Evolutionary conservation across 1,140 invertebrate species (phyloP).

Genomic region (Vanessa tameamea): DNA sequence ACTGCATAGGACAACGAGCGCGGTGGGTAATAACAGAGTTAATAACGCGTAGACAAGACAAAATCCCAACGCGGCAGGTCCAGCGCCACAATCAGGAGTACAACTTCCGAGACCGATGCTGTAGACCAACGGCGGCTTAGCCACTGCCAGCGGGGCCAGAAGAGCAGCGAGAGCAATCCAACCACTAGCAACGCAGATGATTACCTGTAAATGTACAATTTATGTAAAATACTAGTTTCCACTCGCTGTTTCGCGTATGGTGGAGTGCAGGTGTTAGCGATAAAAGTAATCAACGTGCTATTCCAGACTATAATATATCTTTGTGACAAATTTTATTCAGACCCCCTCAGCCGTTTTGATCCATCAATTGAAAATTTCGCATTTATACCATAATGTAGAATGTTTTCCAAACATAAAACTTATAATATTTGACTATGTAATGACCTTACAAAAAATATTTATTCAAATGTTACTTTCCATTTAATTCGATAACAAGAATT

Average conservation of each 20-base stretch:
- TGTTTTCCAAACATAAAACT: neutral
- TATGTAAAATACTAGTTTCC: no score
- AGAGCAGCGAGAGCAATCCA: constrained; percentile 80
- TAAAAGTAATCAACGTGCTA: no score
- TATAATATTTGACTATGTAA: neutral
- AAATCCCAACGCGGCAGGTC: constrained; percentile 82
- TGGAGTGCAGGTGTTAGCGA: no score
- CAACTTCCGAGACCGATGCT: constrained; percentile 82
- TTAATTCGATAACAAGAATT: no score
- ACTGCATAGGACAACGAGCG: constrained; percentile 87
- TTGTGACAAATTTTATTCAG: no score
- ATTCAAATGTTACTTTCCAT: no score
- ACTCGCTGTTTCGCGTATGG: no score
- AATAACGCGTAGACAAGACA: constrained; percentile 84
- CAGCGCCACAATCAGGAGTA: constrained; percentile 84
- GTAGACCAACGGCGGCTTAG: constrained; percentile 81
- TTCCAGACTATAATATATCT: no score
- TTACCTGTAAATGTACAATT: constrained; percentile 58
- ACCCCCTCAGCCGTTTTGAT: no score
- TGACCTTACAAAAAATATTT: no score
- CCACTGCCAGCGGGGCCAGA: constrained; percentile 78
- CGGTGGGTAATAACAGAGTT: constrained; percentile 85
- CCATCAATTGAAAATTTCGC: no score
- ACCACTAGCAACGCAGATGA: constrained; percentile 78
- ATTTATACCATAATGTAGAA: no score